Conservation (phyloP, 1,140 invertebrate genomes). For the Dendroctonus valens region DNA sequence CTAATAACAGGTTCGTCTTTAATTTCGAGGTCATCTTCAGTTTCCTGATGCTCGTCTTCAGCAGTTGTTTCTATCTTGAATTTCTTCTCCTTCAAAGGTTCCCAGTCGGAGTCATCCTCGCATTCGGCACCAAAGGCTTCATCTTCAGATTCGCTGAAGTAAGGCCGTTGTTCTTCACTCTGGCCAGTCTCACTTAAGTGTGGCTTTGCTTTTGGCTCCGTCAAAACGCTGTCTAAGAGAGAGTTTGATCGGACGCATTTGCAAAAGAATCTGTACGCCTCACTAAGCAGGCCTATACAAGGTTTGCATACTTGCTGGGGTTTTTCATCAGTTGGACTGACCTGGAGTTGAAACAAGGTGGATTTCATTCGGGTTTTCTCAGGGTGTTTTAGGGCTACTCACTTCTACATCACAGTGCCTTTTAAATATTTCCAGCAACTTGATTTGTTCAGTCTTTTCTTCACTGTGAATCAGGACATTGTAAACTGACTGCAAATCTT, state of each 20-base stretch:
- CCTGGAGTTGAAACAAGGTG: constrained; percentile 3
- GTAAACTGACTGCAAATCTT: constrained; percentile 17
- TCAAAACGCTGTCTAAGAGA: constrained; percentile 12
- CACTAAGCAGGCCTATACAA: constrained; percentile 15
- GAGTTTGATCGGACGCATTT: constrained; percentile 12
- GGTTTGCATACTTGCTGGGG: constrained; percentile 21
- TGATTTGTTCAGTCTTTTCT: constrained; percentile 7
- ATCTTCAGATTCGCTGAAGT: constrained; percentile 20
- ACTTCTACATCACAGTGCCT: constrained; percentile 21
- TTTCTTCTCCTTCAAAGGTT: constrained; percentile 8
- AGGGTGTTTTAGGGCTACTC: constrained; percentile 1
- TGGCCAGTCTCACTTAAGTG: neutral
- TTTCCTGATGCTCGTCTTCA: neutral
- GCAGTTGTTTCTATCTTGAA: too few relatives aligned
- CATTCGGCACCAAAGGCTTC: constrained; percentile 8
- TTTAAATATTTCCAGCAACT: constrained; percentile 17
- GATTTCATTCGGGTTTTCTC: neutral
- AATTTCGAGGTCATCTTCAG: neutral
- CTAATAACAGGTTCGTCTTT: neutral
- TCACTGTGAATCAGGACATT: constrained; percentile 7
- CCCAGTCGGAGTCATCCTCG: constrained; percentile 27
- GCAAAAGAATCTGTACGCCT: constrained; percentile 17
- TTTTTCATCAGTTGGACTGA: constrained; percentile 16
- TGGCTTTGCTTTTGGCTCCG: neutral
- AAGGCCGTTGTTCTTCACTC: neutral